Evolutionary conservation across 2,797 vertebrate species (phyloP).

Genomic region (Pseudotriccus pelzelni): DNA sequence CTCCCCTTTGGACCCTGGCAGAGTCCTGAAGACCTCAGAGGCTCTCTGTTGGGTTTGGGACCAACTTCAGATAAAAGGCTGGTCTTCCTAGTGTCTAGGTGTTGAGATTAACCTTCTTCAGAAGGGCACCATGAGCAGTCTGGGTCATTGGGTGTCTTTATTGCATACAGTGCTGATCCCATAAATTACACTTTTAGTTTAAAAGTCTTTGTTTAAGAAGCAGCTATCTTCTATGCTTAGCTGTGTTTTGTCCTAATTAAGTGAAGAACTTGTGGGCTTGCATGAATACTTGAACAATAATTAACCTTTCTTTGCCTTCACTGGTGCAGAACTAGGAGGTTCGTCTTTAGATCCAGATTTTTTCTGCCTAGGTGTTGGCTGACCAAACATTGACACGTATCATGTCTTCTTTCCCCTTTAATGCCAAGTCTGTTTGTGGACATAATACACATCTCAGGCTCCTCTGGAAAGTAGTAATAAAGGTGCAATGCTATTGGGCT

Average conservation of each 20-base stretch:
- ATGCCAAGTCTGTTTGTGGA: not conserved
- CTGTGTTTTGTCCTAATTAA: not conserved
- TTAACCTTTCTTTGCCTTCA: not conserved
- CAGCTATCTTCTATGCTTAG: not conserved
- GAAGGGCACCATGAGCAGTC: not conserved
- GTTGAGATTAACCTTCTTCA: not conserved
- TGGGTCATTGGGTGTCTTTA: not conserved
- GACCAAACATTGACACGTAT: not conserved
- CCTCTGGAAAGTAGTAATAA: not conserved
- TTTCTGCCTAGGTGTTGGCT: not conserved
- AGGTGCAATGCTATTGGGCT: not conserved
- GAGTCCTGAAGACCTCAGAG: not conserved
- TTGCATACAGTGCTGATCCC: not conserved
- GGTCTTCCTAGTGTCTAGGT: not conserved
- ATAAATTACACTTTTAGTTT: not conserved
- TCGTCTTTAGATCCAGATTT: not conserved
- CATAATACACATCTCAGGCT: fast-evolving
- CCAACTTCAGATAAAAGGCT: fast-evolving
- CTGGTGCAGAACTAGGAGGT: not conserved
- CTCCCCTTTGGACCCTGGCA: not conserved
- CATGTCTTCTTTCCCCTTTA: not conserved
- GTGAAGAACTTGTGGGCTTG: not conserved
- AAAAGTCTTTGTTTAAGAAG: not conserved
- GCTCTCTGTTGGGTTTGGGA: not conserved
- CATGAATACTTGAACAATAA: not conserved